Percentiles rank a stretch among this genome's conserved stretches.
Conservation (phyloP, 2,797 vertebrate genomes). For the Anniella stebbinsi region DNA sequence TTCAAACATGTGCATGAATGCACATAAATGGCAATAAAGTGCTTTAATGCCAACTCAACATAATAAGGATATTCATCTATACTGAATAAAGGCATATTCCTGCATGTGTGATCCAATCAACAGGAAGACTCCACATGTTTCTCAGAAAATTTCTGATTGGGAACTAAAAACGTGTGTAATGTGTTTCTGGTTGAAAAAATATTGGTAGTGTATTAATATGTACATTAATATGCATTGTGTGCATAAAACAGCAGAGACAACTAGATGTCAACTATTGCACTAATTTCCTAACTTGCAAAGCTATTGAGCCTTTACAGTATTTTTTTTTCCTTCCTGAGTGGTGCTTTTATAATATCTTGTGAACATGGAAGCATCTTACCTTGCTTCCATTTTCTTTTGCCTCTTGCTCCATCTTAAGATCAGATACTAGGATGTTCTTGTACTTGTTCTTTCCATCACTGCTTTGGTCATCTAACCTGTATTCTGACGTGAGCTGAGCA, state of each 20-base stretch:
- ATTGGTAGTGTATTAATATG: slow-evolving; percentile 26
- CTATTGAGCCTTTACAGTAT: slow-evolving; percentile 15
- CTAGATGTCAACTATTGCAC: slow-evolving; percentile 46
- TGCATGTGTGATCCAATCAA: neutral
- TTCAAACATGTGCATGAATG: slow-evolving; percentile 57
- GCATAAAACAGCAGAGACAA: slow-evolving; percentile 41
- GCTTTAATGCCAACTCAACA: slow-evolving; percentile 49
- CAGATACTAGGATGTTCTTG: slow-evolving; percentile 84
- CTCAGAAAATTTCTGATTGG: slow-evolving; percentile 16
- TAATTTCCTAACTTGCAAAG: slow-evolving; percentile 54
- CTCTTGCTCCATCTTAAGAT: slow-evolving; percentile 86
- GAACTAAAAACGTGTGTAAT: slow-evolving; percentile 20
- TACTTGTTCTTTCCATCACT: slow-evolving; percentile 86
- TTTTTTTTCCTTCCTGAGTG: slow-evolving; percentile 46
- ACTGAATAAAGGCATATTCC: slow-evolving; percentile 25
- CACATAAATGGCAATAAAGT: slow-evolving; percentile 44
- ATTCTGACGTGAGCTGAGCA: slow-evolving; percentile 83
- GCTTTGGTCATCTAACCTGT: slow-evolving; percentile 83
- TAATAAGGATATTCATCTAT: slow-evolving; percentile 14
- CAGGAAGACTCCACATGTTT: slow-evolving; percentile 22
- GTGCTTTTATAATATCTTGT: slow-evolving; percentile 52
- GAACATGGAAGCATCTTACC: slow-evolving; percentile 77
- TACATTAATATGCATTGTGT: neutral
- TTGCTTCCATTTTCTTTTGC: slow-evolving; percentile 87
- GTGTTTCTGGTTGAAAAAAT: slow-evolving; percentile 18